phyloP scores from a whole-genome alignment of 1,140 invertebrate species.

The Zeugodacus cucurbitae region DNA sequence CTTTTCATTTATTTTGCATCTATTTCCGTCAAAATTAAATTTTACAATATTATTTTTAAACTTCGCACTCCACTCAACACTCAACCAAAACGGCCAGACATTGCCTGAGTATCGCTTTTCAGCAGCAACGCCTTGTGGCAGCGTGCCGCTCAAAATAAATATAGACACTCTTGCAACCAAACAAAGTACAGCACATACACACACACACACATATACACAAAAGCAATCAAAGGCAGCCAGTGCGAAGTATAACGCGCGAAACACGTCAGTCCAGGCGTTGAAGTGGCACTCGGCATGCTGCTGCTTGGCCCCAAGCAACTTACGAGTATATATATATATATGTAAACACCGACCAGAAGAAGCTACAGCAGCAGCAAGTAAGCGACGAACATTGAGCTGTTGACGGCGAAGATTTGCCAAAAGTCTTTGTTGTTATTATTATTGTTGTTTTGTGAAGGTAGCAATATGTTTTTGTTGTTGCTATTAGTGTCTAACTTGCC shows the following conservation, averaged over 20 bases:
- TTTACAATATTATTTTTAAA: neutral
- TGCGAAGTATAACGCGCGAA: neutral
- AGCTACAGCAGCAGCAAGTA: neutral
- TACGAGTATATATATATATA: neutral
- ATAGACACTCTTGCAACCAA: neutral
- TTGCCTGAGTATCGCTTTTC: neutral
- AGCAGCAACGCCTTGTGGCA: neutral
- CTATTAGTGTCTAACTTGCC: neutral
- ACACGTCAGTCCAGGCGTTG: neutral
- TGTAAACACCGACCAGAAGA: neutral
- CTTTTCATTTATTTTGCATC: too few species aligned
- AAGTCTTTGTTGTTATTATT: neutral
- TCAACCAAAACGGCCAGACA: neutral
- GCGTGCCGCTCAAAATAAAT: neutral
- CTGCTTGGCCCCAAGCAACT: neutral
- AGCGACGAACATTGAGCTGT: neutral
- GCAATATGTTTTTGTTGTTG: neutral
- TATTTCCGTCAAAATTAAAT: neutral
- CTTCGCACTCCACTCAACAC: neutral
- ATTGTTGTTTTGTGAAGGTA: neutral
- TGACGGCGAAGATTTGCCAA: neutral
- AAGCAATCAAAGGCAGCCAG: neutral
- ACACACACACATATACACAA: neutral
- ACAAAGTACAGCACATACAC: neutral
- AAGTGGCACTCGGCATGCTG: neutral